phyloP scores from a whole-genome alignment of 1,140 invertebrate species.

The Neodiprion lecontei region DNA sequence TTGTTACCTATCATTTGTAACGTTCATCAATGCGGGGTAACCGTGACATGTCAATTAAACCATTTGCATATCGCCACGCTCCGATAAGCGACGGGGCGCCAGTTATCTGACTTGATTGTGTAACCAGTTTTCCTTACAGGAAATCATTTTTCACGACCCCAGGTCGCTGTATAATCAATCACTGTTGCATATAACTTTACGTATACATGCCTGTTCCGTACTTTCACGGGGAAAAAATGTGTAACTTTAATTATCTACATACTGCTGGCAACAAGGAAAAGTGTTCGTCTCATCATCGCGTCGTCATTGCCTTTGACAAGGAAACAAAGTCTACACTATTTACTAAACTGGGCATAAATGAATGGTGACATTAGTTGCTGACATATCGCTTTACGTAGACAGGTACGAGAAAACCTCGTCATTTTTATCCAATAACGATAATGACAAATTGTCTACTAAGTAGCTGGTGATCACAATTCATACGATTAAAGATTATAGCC shows the following conservation, averaged over 20 bases:
- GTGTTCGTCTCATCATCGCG: too few species aligned
- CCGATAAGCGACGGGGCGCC: background rate
- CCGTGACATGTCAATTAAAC: background rate
- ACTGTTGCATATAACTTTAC: background rate
- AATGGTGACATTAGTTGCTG: too few species aligned
- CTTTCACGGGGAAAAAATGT: background rate
- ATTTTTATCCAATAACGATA: too few species aligned
- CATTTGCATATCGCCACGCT: background rate
- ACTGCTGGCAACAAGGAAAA: background rate
- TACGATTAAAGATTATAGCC: too few species aligned
- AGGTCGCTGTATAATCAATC: background rate
- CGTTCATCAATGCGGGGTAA: background rate
- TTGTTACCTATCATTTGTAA: background rate
- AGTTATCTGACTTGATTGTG: background rate
- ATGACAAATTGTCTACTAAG: too few species aligned
- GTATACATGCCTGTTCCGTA: background rate
- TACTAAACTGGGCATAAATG: too few species aligned
- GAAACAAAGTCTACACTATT: too few species aligned
- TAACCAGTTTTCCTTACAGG: background rate
- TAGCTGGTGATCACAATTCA: too few species aligned
- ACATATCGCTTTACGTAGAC: too few species aligned
- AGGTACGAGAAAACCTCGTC: too few species aligned
- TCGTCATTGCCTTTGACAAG: too few species aligned
- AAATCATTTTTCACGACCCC: background rate
- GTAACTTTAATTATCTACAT: background rate